Evolutionary conservation across 2,797 vertebrate genomes (phyloP).

Genomic region (Sorex maritimensis): DNA sequence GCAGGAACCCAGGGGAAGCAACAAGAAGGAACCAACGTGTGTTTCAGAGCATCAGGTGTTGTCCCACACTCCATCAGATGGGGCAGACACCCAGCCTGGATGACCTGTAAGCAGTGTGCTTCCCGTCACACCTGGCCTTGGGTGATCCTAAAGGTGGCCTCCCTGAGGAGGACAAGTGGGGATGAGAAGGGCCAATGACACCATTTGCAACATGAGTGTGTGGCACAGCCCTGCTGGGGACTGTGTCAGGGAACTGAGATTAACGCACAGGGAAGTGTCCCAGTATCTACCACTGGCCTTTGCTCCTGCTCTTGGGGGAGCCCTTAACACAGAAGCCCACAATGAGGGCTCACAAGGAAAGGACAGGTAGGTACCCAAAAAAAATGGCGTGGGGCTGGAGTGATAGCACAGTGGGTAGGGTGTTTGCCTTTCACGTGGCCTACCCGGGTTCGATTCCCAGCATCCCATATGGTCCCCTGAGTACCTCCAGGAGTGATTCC

Average conservation of each 20-base stretch:
- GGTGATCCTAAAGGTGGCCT: background rate
- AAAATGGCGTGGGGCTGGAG: too few relatives aligned
- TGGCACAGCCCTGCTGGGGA: background rate
- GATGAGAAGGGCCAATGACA: background rate
- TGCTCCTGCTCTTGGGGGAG: background rate
- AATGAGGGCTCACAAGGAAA: background rate
- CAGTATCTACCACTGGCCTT: background rate
- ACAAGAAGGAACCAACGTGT: background rate
- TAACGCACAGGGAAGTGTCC: background rate
- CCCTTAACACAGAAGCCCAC: background rate
- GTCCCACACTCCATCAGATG: background rate
- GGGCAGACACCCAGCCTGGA: background rate
- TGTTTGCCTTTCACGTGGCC: too few relatives aligned
- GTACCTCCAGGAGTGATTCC: too few relatives aligned
- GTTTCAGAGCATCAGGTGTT: too few relatives aligned
- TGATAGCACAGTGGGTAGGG: too few relatives aligned
- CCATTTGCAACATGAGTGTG: background rate
- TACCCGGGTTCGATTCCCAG: too few relatives aligned
- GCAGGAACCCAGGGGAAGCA: background rate
- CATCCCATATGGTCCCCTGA: too few relatives aligned
- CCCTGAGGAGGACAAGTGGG: background rate
- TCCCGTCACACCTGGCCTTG: background rate
- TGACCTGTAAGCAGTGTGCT: background rate
- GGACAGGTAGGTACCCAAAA: background rate
- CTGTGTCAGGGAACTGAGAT: background rate